Evolutionary conservation across 2,113 vertebrate species (phyloP), one percentile per base, ranked within the genome.

Genomic region (Microcebus ravelobensis): DNA sequence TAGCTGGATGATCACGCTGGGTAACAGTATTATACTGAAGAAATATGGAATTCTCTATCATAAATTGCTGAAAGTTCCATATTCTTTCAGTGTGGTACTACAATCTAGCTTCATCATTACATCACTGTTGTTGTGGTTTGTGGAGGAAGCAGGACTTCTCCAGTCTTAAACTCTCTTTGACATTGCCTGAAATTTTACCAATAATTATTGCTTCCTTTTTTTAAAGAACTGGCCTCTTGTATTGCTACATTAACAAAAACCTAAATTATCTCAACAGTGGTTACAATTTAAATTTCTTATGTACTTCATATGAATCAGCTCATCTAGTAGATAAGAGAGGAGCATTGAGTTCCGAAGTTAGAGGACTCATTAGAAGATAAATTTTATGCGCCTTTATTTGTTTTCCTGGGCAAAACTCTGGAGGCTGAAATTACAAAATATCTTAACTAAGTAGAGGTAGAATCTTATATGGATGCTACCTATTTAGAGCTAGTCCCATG

Each of bases 341-440:
- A 88, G 8, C 27, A 27, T 39, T 87, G 68, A 77, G 10, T 91
- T 79, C 39, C 7, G 63, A 25, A 4, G 2, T 91, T 74, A 88
- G 42, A 96, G 71, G 31, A 76, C 21, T 95, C 39, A 29, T 48
- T 91, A 87, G 61, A 95, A 94, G 27, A 73, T 79, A 95, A 96
- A 90, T 12, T 87, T 90, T 42, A 67, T 55, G n/a, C 31, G 20
- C 27, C 45, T 93, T 96, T 42, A 55, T 57, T 55, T 71, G 80
- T 91, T 20, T 39, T 23, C 55, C 34, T 77, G 48, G 27, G 34
- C 39, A 89, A 70, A 21, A 18, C 67, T 31, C 2, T 59, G 18
- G 29, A 45, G 29, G 27, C 45, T 77, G 42, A 95, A 91, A 96
- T 81, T 89, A 13, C 34, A 79, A 74, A 93, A 71, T 77, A 48